A percentile compares a stretch with the other conserved stretches of the same genome.
phyloP scores from a whole-genome alignment of 64 coral and sea anemone species.

The Pocillopora damicornis region DNA sequence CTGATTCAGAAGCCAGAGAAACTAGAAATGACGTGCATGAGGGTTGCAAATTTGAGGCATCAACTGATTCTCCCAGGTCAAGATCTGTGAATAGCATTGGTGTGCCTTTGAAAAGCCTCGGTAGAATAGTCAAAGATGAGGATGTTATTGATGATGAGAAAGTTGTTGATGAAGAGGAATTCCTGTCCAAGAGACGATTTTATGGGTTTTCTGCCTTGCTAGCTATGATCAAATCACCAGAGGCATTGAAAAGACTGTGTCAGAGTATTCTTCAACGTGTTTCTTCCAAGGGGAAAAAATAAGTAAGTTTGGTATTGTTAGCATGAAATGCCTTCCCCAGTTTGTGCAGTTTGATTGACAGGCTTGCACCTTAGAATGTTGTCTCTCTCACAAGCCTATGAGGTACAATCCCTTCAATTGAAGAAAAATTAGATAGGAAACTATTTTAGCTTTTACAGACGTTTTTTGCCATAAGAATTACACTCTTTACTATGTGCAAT shows the following conservation, averaged over 20 bases:
- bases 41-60: background rate
- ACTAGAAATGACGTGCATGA: background rate
- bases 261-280: background rate
- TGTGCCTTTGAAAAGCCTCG: background rate
- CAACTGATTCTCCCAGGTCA: background rate
- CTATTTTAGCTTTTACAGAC: too few relatives aligned
- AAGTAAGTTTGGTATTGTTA: background rate
- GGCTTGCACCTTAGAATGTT: too few relatives aligned
- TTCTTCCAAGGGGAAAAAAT: background rate
- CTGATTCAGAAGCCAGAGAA: background rate
- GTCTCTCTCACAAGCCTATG: too few relatives aligned
- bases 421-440: too few relatives aligned
- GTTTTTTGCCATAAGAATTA: too few relatives aligned
- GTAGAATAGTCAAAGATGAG: slow-evolving; percentile 11
- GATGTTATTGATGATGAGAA: background rate
- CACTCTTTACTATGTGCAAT: too few relatives aligned
- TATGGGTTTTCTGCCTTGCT: background rate
- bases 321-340: background rate
- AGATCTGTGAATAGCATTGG: slow-evolving; percentile 15
- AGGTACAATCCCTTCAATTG: too few relatives aligned
- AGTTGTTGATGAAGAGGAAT: background rate
- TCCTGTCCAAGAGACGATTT: background rate
- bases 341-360: too few relatives aligned
- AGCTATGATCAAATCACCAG: background rate
- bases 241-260: slow-evolving; percentile 5